These are phyloP conservation scores for Pterocles gutturalis DNA, from an alignment of 2,113 vertebrate species.

Conservation along the genomic window DNA sequence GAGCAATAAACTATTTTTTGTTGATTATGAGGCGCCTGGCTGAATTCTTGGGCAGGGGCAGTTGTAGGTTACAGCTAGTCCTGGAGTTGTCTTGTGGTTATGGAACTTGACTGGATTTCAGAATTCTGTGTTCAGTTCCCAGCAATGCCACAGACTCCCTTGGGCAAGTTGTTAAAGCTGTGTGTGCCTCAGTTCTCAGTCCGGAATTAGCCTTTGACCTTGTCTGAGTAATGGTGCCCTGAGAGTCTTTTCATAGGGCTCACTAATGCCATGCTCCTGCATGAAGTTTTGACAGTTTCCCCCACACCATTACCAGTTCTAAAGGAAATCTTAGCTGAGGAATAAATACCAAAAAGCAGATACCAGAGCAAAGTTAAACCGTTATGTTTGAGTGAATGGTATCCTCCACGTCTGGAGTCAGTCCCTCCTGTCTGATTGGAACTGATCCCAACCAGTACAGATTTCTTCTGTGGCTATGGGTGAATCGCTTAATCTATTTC, in stretches of 20 bases:
- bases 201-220: not conserved
- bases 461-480: not conserved
- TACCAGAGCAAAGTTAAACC: not conserved
- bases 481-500: not conserved
- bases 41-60: conserved; percentile 4
- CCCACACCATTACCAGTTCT: not conserved
- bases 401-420: not conserved
- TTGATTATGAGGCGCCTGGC: not conserved
- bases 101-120: not conserved
- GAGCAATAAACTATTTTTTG: not conserved
- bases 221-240: not conserved
- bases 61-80: not conserved
- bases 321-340: not conserved
- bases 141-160: not conserved
- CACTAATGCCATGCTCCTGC: not conserved
- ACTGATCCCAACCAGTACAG: not conserved
- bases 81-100: not conserved
- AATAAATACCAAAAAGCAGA: not conserved
- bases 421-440: not conserved
- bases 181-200: not conserved
- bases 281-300: not conserved
- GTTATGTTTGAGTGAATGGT: not conserved
- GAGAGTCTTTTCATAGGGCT: not conserved
- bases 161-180: not conserved
- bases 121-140: not conserved